phyloP scores from a whole-genome alignment of 2,797 vertebrate species.

The Lepilemur septentrionalis region DNA sequence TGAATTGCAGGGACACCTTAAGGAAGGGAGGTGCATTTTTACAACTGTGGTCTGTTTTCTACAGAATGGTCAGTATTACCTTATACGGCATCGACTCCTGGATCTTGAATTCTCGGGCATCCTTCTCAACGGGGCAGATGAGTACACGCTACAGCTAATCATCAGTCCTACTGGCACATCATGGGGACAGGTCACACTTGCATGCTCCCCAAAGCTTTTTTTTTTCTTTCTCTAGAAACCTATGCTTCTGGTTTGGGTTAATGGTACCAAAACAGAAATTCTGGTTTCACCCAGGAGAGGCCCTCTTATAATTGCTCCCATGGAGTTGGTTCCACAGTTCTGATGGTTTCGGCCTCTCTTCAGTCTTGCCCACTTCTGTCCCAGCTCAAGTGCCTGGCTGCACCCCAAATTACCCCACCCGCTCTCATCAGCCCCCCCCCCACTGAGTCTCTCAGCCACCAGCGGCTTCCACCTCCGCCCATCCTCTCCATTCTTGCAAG shows the following conservation, averaged over 20 bases:
- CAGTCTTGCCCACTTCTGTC: background rate
- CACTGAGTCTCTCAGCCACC: background rate
- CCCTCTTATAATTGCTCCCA: background rate
- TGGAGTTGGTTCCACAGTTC: background rate
- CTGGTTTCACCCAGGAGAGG: background rate
- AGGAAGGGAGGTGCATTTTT: background rate
- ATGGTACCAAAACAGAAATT: background rate
- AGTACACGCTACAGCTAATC: background rate
- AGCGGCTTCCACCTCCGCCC: background rate
- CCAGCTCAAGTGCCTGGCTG: background rate
- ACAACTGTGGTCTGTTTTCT: background rate
- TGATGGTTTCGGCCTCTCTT: background rate
- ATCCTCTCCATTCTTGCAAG: background rate
- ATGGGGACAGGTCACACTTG: background rate
- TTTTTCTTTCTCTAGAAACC: background rate
- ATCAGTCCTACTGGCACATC: background rate
- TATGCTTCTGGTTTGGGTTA: background rate
- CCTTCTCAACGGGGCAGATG: background rate
- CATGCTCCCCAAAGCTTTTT: background rate
- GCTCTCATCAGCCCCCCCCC: background rate
- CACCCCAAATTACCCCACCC: background rate
- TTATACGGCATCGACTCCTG: background rate
- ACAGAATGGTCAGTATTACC: background rate
- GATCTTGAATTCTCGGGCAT: background rate
- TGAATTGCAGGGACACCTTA: background rate